Percentiles rank a stretch among this genome's conserved stretches.
Conservation (phyloP, 2,113 vertebrate genomes). For the Clarias batrachus region DNA sequence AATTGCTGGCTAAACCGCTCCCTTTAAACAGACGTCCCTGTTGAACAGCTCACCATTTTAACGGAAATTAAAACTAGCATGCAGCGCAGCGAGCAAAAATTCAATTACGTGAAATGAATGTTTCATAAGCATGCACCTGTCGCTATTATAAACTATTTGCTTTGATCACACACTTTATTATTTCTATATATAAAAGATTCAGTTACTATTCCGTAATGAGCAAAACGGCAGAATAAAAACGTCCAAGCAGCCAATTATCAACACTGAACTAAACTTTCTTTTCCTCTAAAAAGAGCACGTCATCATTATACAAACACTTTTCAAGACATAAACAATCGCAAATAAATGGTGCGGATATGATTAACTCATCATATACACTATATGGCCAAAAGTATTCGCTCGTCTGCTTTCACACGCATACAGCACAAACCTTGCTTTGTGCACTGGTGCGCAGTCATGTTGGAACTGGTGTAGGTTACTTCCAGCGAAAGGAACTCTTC, state of each 20-base stretch:
- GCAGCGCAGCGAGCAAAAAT: background rate
- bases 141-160: background rate
- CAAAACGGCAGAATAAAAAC: too few species aligned
- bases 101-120: slow-evolving; percentile 9
- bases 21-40: background rate
- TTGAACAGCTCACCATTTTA: slow-evolving; percentile 1
- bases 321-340: background rate
- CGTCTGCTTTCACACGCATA: too few species aligned
- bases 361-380: background rate
- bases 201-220: background rate
- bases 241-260: background rate
- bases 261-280: background rate
- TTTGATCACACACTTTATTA: background rate
- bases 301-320: background rate
- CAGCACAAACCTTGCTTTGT: too few species aligned
- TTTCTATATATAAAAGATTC: background rate
- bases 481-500: too few species aligned
- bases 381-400: too few species aligned
- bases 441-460: too few species aligned
- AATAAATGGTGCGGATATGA: background rate
- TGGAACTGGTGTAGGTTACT: too few species aligned
- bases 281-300: background rate
- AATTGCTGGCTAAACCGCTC: background rate
- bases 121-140: background rate
- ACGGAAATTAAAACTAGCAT: background rate